phyloP scores from a whole-genome alignment of 2,113 vertebrate genomes.

The Lota lota region DNA sequence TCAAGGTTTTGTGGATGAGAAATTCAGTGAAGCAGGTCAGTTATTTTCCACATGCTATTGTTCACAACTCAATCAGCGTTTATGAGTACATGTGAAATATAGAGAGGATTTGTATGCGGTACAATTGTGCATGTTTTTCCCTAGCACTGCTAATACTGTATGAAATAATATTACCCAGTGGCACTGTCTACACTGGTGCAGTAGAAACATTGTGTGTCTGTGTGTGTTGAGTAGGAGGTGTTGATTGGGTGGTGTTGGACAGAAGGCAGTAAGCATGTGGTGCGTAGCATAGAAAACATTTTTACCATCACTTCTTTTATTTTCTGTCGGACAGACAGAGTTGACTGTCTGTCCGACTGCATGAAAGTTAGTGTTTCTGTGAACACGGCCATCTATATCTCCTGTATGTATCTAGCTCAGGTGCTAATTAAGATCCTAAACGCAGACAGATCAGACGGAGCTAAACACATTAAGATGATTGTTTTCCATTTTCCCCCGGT shows the following conservation, averaged over 20 bases:
- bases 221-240: slow-evolving; percentile 50
- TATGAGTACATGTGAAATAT: no score
- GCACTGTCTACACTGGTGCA: not conserved
- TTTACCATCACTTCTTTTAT: slow-evolving; percentile 12
- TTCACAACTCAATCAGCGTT: no score
- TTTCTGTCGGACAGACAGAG: not conserved
- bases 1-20: no score
- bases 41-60: no score
- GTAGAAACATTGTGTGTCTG: slow-evolving; percentile 1
- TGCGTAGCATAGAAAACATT: slow-evolving; percentile 9
- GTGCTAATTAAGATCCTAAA: slow-evolving; percentile 13
- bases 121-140: not conserved
- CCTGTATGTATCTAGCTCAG: slow-evolving; percentile 18
- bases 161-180: not conserved
- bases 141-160: not conserved
- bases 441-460: not conserved
- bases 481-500: no score
- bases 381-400: slow-evolving; percentile 11
- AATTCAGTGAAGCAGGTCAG: no score
- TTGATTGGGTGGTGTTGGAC: slow-evolving; percentile 42
- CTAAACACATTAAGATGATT: no score
- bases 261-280: slow-evolving; percentile 32
- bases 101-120: no score
- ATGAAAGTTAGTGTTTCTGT: slow-evolving; percentile 3
- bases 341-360: not conserved